phyloP scores from a whole-genome alignment of 2,888 invertebrate genomes.

The Drosophila atripex region DNA sequence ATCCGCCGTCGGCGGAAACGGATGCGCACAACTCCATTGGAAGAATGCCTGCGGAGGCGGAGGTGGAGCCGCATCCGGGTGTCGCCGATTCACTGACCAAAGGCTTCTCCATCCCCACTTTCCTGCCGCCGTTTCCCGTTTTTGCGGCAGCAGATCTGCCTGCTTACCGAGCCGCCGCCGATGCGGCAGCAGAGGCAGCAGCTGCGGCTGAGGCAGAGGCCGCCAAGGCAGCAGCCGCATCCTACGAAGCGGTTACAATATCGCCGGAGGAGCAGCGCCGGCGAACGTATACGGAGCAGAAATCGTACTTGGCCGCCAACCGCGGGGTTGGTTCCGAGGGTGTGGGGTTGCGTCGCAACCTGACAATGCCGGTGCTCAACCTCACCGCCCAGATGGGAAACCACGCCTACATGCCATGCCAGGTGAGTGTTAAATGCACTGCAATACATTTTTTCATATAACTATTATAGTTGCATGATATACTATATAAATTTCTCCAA shows the following conservation, averaged over 20 bases:
- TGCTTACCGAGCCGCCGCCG: conserved; percentile 73
- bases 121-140: conserved; percentile 80
- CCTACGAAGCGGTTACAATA: conserved; percentile 60
- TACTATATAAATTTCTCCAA: no score
- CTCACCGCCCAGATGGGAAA: conserved; percentile 95
- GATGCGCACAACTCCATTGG: conserved; percentile 72
- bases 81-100: conserved; percentile 79
- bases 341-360: conserved; percentile 51
- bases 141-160: conserved; percentile 80
- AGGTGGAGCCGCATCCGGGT: conserved; percentile 53
- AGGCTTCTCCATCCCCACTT: conserved; percentile 81
- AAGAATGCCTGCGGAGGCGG: conserved; percentile 31
- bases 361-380: conserved; percentile 86
- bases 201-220: conserved; percentile 46
- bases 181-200: conserved; percentile 51
- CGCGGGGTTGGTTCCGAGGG: conserved; percentile 44
- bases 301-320: conserved; percentile 77
- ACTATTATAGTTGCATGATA: no score
- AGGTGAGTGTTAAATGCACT: conserved; percentile 85
- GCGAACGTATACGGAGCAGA: conserved; percentile 76
- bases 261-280: conserved; percentile 73
- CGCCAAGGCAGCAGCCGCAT: conserved; percentile 49
- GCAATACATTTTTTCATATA: no score
- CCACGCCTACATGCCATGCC: conserved; percentile 95
- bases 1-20: conserved; percentile 65